Conservation (phyloP, 2,113 vertebrate genomes). For the Cynoglossus semilaevis region DNA sequence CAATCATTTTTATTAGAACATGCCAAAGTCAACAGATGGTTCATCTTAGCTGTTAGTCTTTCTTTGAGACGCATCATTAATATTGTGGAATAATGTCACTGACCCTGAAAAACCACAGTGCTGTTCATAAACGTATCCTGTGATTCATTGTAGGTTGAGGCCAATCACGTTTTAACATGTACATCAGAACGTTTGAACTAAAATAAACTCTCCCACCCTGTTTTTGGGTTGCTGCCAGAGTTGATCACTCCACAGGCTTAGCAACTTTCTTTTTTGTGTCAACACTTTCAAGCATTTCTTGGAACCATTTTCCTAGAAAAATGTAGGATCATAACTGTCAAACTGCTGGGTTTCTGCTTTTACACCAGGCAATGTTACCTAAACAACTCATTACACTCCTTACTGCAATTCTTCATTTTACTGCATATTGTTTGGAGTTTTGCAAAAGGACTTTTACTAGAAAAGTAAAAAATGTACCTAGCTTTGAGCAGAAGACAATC, state of each 20-base stretch:
- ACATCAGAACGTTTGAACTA: constrained; percentile 9
- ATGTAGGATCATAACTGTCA: constrained; percentile 24
- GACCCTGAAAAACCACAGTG: constrained; percentile 29
- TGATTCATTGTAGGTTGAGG: constrained; percentile 10
- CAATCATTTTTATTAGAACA: constrained; percentile 14
- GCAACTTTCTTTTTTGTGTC: constrained; percentile 26
- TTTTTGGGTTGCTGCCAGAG: constrained; percentile 10
- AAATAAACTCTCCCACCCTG: constrained; percentile 39
- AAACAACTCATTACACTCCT: too few species aligned
- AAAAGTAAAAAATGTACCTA: too few species aligned
- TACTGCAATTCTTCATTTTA: too few species aligned
- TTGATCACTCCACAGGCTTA: constrained; percentile 11
- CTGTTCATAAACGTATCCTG: constrained; percentile 11
- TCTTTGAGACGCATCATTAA: constrained; percentile 34
- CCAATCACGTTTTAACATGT: constrained; percentile 21
- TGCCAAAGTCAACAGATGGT: constrained; percentile 48
- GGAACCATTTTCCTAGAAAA: constrained; percentile 32
- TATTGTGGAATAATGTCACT: constrained; percentile 28
- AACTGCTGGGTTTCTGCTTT: not conserved
- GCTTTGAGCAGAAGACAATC: too few species aligned
- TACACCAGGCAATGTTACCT: too few species aligned
- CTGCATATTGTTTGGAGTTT: too few species aligned
- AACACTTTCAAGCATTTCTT: constrained; percentile 31
- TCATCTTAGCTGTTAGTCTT: constrained; percentile 38
- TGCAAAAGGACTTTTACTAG: too few species aligned